Base-by-base conservation (phyloP, 2,797 vertebrate species). In the Pseudomugil gertrudae region DNA sequence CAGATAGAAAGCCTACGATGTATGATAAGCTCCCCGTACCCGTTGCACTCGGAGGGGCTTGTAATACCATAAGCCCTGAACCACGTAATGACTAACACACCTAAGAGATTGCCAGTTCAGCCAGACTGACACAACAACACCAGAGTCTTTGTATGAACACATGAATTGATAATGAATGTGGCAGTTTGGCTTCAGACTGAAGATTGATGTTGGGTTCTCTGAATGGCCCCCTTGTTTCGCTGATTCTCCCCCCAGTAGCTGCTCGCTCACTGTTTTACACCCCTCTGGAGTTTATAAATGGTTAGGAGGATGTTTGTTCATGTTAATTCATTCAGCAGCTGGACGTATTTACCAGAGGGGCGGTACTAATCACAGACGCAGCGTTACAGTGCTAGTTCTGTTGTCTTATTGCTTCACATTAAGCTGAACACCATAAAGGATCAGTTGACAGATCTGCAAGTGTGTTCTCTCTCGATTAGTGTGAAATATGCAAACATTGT, bases 111-210 rank as follows among this genome's bases (percentile, higher is more conserved):
- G 71, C 62, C 69, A 73, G 72, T 72, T 77, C 63, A 56, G 57
- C 43, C 68, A 57, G 56, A 73, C 6, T 47, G 57, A 71, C 53
- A 56, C 65, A 54, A 26, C 63, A 80, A 83, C 81, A 87, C 78
- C 4, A 66, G 74, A 58, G 36, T 74, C 88, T 85, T 87, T 90
- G 80, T 87, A 38, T 61, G 57, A 51, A 3, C 63, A 59, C 57
- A 29, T 87, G 81, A 87, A 90, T 88, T 87, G 83, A 84, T 80
- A 81, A 74, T 71, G n/a, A n/a, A n/a, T 75, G 74, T 86, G 79
- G 69, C 61, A n/a, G 69, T 82, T 83, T 86, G 70, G 76, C 72
- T 78, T 65, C 67, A 57, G 62, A 83, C 75, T 52, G 21, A 70
- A 76, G 74, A 56, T 79, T 63, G 69, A 78, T 70, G 72, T 76